phyloP scores from a whole-genome alignment of 2,113 vertebrate genomes.

The Calypte anna region DNA sequence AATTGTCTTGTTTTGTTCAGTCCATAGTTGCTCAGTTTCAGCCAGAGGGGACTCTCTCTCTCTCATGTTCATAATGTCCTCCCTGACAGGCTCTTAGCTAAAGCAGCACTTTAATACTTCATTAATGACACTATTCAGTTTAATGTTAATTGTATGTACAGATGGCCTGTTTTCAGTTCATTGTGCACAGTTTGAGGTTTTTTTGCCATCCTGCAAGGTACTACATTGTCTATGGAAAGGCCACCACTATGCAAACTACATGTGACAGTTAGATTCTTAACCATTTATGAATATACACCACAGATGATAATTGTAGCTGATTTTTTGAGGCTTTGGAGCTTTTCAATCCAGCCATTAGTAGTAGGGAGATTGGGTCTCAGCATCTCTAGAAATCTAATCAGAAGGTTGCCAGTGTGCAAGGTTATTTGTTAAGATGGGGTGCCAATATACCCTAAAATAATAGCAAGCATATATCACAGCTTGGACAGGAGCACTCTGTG shows the following conservation, averaged over 20 bases:
- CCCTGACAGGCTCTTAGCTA: not conserved
- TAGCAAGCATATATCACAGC: not conserved
- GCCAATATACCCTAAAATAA: not conserved
- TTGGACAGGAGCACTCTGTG: no score
- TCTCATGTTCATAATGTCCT: not conserved
- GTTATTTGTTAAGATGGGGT: not conserved
- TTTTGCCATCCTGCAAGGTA: not conserved
- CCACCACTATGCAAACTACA: not conserved
- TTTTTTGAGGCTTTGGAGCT: not conserved
- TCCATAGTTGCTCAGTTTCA: not conserved
- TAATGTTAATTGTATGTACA: not conserved
- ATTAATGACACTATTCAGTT: constrained; percentile 13
- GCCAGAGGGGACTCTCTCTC: not conserved
- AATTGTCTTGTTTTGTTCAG: not conserved
- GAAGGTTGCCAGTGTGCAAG: not conserved
- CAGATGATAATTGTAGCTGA: not conserved
- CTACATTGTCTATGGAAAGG: not conserved
- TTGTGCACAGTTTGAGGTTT: not conserved
- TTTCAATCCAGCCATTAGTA: not conserved
- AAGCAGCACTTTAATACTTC: constrained; percentile 9
- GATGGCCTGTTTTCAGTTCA: constrained; percentile 47
- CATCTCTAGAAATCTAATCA: constrained; percentile 12
- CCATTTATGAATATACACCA: not conserved
- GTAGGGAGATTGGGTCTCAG: not conserved
- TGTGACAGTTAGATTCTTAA: not conserved